Evolutionary conservation across 1,140 invertebrate genomes (phyloP).

Genomic region (Ostrea edulis): DNA sequence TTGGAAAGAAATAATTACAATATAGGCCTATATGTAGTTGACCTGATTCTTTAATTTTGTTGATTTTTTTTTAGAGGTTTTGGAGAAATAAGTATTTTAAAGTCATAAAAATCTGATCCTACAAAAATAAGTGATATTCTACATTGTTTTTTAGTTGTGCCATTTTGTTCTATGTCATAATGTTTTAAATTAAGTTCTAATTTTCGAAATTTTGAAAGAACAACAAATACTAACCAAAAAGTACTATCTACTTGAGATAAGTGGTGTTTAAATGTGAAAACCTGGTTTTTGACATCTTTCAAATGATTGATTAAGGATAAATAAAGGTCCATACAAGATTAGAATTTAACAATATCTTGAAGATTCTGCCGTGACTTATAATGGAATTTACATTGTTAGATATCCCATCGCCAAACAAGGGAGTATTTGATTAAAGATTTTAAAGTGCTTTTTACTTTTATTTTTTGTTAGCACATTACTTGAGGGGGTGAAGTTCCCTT

Average conservation of each 20-base stretch:
- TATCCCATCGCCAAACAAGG: slow-evolving; percentile 23
- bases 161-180: too few species aligned
- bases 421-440: slow-evolving; percentile 16
- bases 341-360: not conserved
- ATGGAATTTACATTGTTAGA: slow-evolving; percentile 16
- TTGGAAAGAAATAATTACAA: too few species aligned
- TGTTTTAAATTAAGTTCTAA: not conserved
- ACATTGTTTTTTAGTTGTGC: too few species aligned
- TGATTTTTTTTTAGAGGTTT: too few species aligned
- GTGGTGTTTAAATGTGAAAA: slow-evolving; percentile 4
- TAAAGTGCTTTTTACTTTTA: not conserved
- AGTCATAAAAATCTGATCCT: too few species aligned
- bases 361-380: not conserved
- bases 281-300: slow-evolving; percentile 11
- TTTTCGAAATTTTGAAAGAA: not conserved
- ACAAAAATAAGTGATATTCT: too few species aligned
- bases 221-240: not conserved
- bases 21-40: too few species aligned
- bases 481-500: not conserved
- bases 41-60: too few species aligned
- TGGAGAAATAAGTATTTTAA: too few species aligned
- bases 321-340: not conserved
- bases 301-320: slow-evolving; percentile 26
- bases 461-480: not conserved
- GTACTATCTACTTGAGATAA: not conserved